Evolutionary conservation across 2,797 vertebrate genomes (phyloP), one percentile per base, ranked within the genome.

Genomic region (Hapalemur alaotrensis): DNA sequence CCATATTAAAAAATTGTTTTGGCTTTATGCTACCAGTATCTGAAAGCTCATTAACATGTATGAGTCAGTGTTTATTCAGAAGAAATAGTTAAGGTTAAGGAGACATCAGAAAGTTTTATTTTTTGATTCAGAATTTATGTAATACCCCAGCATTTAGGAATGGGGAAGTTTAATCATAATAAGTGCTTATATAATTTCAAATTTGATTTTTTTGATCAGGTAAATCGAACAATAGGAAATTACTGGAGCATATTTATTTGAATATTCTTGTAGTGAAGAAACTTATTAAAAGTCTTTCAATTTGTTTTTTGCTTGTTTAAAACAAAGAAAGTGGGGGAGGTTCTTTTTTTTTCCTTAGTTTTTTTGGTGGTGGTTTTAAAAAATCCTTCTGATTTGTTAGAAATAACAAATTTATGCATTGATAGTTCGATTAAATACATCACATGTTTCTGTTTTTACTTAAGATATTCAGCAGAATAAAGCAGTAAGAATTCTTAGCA

Each of bases 181-280:
- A 75, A 69, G 7, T 65, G 8, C 41, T 87, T 93, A 69, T 52
- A 28, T 69, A 61, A 63, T 84, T 75, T 95, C 43, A 80, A 30
- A 78, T 75, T 81, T 63, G 70, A 54, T 65, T 81, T 91, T 94
- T 63, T 41, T 61, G 22, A 48, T 75, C 30, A 86, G 69, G 52
- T 75, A 52, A 80, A 54, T 52, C 54, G 18, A 70, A 72, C 82
- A 35, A 1, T 80, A 48, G 93, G 52, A 80, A 80, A 78, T 73
- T 78, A 63, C 72, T 22, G 12, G 63, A 81, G 25, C 13, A 70
- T 11, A 69, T 48, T 73, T 92, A 35, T 94, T 94, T 75, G 46
- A 15, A 52, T 78, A 81, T 23, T 89, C 38, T 61, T 79, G 13
- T 2, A 52, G 18, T 76, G 9, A 93, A 38, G 43, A 82, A 86